Base-by-base conservation (phyloP, 2,797 vertebrate genomes). In the Macrochelys suwanniensis region DNA sequence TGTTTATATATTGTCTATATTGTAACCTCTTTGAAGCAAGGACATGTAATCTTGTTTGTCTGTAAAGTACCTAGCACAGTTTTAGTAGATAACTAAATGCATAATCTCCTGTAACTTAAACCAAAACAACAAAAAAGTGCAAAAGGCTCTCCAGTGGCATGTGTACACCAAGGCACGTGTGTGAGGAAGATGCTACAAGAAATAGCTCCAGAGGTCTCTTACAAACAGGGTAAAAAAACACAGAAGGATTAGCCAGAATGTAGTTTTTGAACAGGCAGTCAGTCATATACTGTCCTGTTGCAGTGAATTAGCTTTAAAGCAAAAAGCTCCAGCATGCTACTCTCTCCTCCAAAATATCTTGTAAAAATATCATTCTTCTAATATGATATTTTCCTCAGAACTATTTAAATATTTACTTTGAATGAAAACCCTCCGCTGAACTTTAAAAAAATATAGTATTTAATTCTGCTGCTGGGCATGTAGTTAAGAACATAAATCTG, bases 401-500 rank as follows among this genome's bases (percentile, higher is more conserved):
- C 54, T 82, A 94, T 59, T 96, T 95, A 94, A 93, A 68, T 93
- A 96, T 89, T 97, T 92, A 94, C 88, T 96, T 96, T 92, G 80
- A 98, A 89, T 96, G 82, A 92, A 88, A 92, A 96, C 51, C n/a
- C 82, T 17, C 2, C 92, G 92, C 94, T 94, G 89, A 97, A 96
- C 71, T 90, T 85, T 10, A 88, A 42, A 71, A 78, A 97, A 97
- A 97, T 96, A 95, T 95, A 95, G 57, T 50, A 80, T 82, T 93
- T n/a, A 96, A 96, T 91, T 93, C 82, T 95, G 78, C 93, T 97
- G 54, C 45, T 84, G 97, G 82, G 56, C 1, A 3, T 85, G 49
- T 82, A 95, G 87, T 93, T 98, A 98, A 97, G 93, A 95, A 90
- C 54, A 94, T 51, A 97, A 97, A 97, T 84, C 90, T 90, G 65